phyloP scores from a whole-genome alignment of 2,113 vertebrate species.

The Cisticola juncidis region DNA sequence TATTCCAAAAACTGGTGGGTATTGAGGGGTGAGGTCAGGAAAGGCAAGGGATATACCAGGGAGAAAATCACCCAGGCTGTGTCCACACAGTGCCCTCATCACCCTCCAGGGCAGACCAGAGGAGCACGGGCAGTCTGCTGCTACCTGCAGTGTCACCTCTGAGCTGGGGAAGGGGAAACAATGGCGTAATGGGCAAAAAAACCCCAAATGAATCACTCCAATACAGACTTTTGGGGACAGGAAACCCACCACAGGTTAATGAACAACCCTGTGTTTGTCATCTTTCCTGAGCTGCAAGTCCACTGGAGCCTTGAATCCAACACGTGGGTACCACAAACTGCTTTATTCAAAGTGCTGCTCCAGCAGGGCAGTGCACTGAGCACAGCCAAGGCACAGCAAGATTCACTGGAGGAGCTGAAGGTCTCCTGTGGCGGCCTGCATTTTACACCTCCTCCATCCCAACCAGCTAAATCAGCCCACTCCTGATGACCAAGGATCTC shows the following conservation, averaged over 20 bases:
- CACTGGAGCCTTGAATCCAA: background rate
- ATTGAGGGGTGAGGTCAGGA: background rate
- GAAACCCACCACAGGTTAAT: background rate
- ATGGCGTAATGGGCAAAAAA: background rate
- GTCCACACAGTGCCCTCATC: rapidly evolving
- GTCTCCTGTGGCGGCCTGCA: background rate
- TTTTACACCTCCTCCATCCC: background rate
- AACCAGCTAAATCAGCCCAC: background rate
- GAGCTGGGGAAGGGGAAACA: background rate
- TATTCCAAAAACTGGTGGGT: background rate
- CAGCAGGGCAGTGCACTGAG: background rate
- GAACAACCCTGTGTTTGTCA: background rate
- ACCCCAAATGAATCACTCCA: rapidly evolving
- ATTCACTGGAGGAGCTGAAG: background rate
- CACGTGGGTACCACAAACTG: background rate
- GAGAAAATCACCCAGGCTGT: background rate
- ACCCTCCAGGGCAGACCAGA: background rate
- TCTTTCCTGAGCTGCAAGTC: background rate
- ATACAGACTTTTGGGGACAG: background rate
- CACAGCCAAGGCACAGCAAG: rapidly evolving
- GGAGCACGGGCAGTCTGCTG: background rate
- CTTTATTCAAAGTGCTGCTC: background rate
- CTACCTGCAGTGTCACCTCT: background rate
- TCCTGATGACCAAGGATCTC: background rate
- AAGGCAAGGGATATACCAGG: background rate